phyloP scores from a whole-genome alignment of 2,888 invertebrate genomes.

The Aleiodes testaceus region DNA sequence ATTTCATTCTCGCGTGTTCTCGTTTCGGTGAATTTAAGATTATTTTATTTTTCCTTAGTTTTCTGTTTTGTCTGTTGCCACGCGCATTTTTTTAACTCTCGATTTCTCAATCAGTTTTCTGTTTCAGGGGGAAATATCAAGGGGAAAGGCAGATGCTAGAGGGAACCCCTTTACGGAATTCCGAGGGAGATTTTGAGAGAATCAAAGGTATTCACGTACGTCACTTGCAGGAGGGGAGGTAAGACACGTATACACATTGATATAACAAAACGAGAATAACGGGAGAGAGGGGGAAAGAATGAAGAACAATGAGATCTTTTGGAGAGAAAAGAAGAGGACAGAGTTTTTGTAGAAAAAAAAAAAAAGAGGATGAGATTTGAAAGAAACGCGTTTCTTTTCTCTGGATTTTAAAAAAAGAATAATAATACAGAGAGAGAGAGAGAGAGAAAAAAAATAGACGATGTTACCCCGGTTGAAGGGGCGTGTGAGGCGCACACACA shows the following conservation, averaged over 20 bases:
- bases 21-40: slow-evolving; percentile 28
- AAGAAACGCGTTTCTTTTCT: slow-evolving; percentile 19
- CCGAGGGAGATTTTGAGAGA: background rate
- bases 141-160: slow-evolving; percentile 7
- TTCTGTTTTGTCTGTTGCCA: slow-evolving; percentile 1
- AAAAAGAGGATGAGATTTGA: slow-evolving; percentile 1
- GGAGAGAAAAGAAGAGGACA: background rate
- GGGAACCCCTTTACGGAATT: no score
- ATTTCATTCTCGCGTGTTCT: slow-evolving; percentile 34
- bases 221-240: slow-evolving; percentile 6
- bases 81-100: slow-evolving; percentile 7
- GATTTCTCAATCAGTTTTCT: slow-evolving; percentile 18
- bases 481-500: slow-evolving; percentile 27
- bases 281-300: background rate
- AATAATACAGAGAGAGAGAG: no score
- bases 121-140: background rate
- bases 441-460: slow-evolving; percentile 20
- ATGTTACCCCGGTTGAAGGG: slow-evolving; percentile 20
- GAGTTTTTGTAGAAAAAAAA: background rate
- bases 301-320: slow-evolving; percentile 10
- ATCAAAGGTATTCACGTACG: slow-evolving; percentile 14
- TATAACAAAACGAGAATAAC: background rate
- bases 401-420: background rate
- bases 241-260: slow-evolving; percentile 13
- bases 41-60: slow-evolving; percentile 9